These are phyloP conservation scores for Cerastoderma edule DNA, from an alignment of 2,888 invertebrate genomes.

Conservation along the genomic window DNA sequence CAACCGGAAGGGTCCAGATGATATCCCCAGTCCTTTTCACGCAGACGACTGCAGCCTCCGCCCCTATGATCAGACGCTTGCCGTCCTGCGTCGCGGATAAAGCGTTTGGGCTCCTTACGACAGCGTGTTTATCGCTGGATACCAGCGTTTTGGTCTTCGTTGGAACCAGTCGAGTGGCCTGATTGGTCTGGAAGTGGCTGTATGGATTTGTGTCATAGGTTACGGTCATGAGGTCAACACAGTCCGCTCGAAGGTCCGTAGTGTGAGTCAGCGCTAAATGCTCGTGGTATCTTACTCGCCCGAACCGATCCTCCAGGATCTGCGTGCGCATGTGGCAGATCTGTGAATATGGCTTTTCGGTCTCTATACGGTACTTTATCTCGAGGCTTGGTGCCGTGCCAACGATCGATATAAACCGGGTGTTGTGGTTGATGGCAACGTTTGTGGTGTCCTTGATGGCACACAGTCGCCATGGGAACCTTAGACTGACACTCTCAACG, in stretches of 20 bases:
- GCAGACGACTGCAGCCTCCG: slow-evolving; percentile 59
- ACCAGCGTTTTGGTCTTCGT: slow-evolving; percentile 42
- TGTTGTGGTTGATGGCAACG: slow-evolving; percentile 58
- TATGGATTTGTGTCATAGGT: slow-evolving; percentile 56
- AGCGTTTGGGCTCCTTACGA: slow-evolving; percentile 58
- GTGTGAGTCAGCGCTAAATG: slow-evolving; percentile 58
- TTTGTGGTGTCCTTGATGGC: slow-evolving; percentile 46
- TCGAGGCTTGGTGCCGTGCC: slow-evolving; percentile 42
- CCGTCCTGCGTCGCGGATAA: slow-evolving; percentile 55
- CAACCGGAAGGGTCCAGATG: slow-evolving; percentile 57
- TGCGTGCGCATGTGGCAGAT: slow-evolving; percentile 60
- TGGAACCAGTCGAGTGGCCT: slow-evolving; percentile 42
- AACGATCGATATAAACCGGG: slow-evolving; percentile 54
- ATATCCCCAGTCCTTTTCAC: slow-evolving; percentile 53
- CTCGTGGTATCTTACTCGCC: slow-evolving; percentile 51
- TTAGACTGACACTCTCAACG: slow-evolving; percentile 42
- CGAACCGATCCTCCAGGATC: slow-evolving; percentile 57
- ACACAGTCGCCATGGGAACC: slow-evolving; percentile 58
- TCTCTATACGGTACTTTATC: slow-evolving; percentile 55
- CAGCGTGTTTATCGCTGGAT: slow-evolving; percentile 49
- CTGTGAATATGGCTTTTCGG: slow-evolving; percentile 60
- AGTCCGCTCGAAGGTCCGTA: slow-evolving; percentile 57
- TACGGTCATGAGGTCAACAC: slow-evolving; percentile 53
- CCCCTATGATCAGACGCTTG: slow-evolving; percentile 57
- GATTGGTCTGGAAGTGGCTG: slow-evolving; percentile 54